A percentile compares a stretch with the other conserved stretches of the same genome.
phyloP scores from a whole-genome alignment of 2,888 invertebrate species.

The Falcaria lacertinaria region DNA sequence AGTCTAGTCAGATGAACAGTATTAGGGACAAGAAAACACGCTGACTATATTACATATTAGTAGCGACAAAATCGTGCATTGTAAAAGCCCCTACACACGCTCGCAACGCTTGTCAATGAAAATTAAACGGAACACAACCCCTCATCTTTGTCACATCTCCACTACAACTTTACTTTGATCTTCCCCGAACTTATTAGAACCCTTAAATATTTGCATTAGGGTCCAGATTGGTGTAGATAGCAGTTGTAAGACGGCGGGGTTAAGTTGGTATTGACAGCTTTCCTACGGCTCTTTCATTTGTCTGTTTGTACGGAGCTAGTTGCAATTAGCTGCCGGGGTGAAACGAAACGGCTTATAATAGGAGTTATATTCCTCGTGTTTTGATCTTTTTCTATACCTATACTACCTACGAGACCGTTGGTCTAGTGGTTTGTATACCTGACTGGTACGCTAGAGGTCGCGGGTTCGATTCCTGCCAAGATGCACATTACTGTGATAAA shows the following conservation, averaged over 20 bases:
- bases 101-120: slow-evolving; percentile 55
- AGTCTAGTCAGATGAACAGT: too few species aligned
- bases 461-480: too few species aligned
- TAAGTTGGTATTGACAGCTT: slow-evolving; percentile 6
- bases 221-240: not conserved
- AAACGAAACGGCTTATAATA: slow-evolving; percentile 36
- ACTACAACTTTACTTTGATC: slow-evolving; percentile 12
- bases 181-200: slow-evolving; percentile 13
- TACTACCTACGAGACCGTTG: not conserved
- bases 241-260: slow-evolving; percentile 1
- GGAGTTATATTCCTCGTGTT: slow-evolving; percentile 32
- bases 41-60: too few species aligned
- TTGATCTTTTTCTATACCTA: slow-evolving; percentile 12
- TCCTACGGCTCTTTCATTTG: slow-evolving; percentile 45
- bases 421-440: not conserved
- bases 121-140: slow-evolving; percentile 59
- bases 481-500: too few species aligned
- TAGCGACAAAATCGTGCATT: too few species aligned
- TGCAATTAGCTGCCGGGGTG: slow-evolving; percentile 58
- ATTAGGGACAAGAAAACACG: too few species aligned
- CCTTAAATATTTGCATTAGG: slow-evolving; percentile 14
- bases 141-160: slow-evolving; percentile 55
- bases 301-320: slow-evolving; percentile 47
- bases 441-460: too few species aligned
- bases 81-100: slow-evolving; percentile 17